Base-by-base conservation (phyloP, 2,888 invertebrate genomes). In the Perithous albicinctus region DNA sequence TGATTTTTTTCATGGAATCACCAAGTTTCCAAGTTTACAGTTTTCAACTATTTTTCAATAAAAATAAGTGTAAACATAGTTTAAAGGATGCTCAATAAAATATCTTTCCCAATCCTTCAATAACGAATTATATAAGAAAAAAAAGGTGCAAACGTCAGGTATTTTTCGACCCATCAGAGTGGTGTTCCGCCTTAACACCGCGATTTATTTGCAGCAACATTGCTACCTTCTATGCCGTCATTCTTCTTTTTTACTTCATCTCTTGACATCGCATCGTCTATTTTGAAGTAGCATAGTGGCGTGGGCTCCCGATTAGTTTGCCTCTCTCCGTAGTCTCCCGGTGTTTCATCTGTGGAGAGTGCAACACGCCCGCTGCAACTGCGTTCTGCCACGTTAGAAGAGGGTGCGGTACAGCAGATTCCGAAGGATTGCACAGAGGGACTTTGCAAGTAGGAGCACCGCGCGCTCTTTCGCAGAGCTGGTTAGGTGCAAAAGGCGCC, bases 401-500 rank as follows among this genome's bases (percentile, higher is more conserved):
- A 80, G 75, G 80, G 66, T 59, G 81, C 73, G 72, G 77, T 75
- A 41, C 8, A 51, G 67, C 75, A 64, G 54, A 38, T 63, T 32
- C 51, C 38, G 67, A 70, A 64, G 43, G 46, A 81, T 74, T 56
- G 51, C 23, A 48, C n/a, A n/a, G n/a, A n/a, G n/a, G 26, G 51
- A 10, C 54, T 56, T n/a, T 35, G 51, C 15, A 35, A n/a, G 59
- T 38, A 61, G 61, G 23, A 54, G 54, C 46, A 5, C 20, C 8
- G 38, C 56, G 23, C 54, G 12, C n/a, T n/a, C n/a, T n/a, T 38
- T 38, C 38, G 29, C 54, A 20, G 56, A 61, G 35, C 41, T 32
- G 64, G 73, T 64, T 73, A 78, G 82, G 88, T 86, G 87, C 87
- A 88, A 87, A n/a, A 87, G 89, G 87, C 86, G 81, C 84, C 87